phyloP scores from a whole-genome alignment of 2,888 invertebrate species.

The Noctua pronuba region DNA sequence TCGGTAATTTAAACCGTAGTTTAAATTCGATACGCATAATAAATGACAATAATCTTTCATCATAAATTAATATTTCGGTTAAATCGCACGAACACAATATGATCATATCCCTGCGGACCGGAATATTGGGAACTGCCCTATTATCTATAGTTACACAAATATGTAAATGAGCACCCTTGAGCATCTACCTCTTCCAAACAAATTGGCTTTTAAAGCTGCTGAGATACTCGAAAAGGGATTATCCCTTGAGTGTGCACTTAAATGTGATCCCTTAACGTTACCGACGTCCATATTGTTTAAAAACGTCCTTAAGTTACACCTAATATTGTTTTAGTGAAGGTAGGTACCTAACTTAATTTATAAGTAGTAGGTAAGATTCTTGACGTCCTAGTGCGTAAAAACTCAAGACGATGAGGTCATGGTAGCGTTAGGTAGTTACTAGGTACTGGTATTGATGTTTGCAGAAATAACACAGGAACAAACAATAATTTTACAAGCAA shows the following conservation, averaged over 20 bases:
- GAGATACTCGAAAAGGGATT: conserved; percentile 67
- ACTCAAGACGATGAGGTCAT: conserved; percentile 56
- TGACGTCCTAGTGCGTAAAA: conserved; percentile 32
- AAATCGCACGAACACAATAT: conserved; percentile 50
- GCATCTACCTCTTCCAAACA: conserved; percentile 60
- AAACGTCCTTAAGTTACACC: conserved; percentile 43
- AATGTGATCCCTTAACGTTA: conserved; percentile 57
- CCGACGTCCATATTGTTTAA: conserved; percentile 50
- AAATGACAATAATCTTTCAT: conserved; percentile 52
- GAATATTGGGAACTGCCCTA: conserved; percentile 50
- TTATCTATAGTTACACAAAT: conserved; percentile 63
- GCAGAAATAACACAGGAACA: conserved; percentile 32
- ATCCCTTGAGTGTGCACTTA: conserved; percentile 67
- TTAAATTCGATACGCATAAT: conserved; percentile 44
- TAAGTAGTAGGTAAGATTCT: conserved; percentile 2
- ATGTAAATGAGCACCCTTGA: conserved; percentile 63
- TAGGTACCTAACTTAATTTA: neutral
- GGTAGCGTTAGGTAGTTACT: conserved; percentile 22
- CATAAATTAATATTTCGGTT: conserved; percentile 55
- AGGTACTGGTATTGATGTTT: conserved; percentile 15
- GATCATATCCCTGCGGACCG: conserved; percentile 45
- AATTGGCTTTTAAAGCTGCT: conserved; percentile 67
- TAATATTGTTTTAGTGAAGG: conserved; percentile 35
- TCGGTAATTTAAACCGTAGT: conserved; percentile 19
- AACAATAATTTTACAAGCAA: conserved; percentile 17